phyloP scores from a whole-genome alignment of 2,888 invertebrate genomes.

The Halocaridina rubra region DNA sequence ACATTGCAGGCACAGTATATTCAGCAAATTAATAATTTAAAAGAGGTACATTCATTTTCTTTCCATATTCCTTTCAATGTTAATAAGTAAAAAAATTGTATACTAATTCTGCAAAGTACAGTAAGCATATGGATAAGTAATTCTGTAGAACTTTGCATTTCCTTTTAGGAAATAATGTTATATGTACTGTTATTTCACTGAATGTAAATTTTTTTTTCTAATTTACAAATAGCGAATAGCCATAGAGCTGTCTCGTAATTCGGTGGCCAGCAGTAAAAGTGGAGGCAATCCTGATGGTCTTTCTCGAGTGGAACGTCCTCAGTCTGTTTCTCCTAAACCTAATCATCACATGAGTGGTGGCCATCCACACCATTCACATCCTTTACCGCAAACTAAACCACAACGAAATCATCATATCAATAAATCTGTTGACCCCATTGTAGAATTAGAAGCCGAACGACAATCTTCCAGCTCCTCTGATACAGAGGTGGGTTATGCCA shows the following conservation, averaged over 20 bases:
- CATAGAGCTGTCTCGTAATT: slow-evolving; percentile 67
- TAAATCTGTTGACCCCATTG: slow-evolving; percentile 42
- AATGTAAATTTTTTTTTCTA: not conserved
- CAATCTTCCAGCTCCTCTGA: slow-evolving; percentile 63
- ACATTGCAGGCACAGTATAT: slow-evolving; percentile 83
- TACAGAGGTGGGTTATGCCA: slow-evolving; percentile 63
- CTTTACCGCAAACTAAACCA: slow-evolving; percentile 57
- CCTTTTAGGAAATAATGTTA: too few relatives aligned
- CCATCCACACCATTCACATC: slow-evolving; percentile 50
- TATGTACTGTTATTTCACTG: not conserved
- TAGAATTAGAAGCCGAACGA: slow-evolving; percentile 63
- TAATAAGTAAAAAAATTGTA: too few relatives aligned
- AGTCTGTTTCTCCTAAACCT: slow-evolving; percentile 59
- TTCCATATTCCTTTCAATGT: too few relatives aligned
- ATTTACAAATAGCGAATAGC: slow-evolving; percentile 66
- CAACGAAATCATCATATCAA: slow-evolving; percentile 42
- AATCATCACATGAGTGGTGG: slow-evolving; percentile 15
- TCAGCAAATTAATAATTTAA: slow-evolving; percentile 85
- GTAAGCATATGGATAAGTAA: too few relatives aligned
- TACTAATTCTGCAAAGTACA: too few relatives aligned
- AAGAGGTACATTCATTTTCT: too few relatives aligned
- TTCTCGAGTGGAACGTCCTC: slow-evolving; percentile 46
- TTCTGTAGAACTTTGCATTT: too few relatives aligned
- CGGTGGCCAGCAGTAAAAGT: slow-evolving; percentile 57
- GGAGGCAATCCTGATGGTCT: slow-evolving; percentile 17